These are phyloP conservation scores for Orchesellides sinensis DNA, from an alignment of 2,888 invertebrate species.

Conservation along the genomic window DNA sequence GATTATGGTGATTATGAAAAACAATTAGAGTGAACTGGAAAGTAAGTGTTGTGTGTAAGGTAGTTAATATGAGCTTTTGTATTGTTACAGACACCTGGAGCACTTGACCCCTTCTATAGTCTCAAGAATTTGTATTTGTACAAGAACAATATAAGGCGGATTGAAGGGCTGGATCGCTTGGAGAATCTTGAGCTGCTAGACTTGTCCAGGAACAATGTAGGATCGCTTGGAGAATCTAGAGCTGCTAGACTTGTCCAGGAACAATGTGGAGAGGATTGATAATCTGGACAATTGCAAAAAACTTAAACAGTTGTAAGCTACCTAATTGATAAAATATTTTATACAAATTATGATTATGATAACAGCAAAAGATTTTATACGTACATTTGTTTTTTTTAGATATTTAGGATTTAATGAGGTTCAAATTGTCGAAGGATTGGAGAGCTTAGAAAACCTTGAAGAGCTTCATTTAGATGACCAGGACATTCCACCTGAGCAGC, in stretches of 20 bases:
- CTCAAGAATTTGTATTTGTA: conserved; percentile 82
- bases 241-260: conserved; percentile 81
- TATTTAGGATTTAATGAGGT: conserved; percentile 83
- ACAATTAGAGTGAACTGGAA: too few relatives aligned
- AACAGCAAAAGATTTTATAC: background rate
- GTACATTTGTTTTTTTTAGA: conserved; percentile 57
- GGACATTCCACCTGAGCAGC: conserved; percentile 79
- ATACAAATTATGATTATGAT: background rate
- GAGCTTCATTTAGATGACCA: conserved; percentile 86
- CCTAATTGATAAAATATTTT: background rate
- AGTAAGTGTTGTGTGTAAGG: background rate
- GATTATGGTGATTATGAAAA: conserved; percentile 78
- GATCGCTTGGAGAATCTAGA: conserved; percentile 81
- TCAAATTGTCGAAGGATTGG: conserved; percentile 84
- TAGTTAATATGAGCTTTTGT: background rate
- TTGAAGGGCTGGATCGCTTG: conserved; percentile 84
- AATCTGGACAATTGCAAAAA: conserved; percentile 80
- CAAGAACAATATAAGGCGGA: conserved; percentile 86
- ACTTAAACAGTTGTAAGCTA: conserved; percentile 85
- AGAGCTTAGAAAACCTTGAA: conserved; percentile 80
- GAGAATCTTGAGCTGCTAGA: conserved; percentile 81
- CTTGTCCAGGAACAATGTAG: conserved; percentile 80
- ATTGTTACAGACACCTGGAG: conserved; percentile 36
- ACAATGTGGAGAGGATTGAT: conserved; percentile 80
- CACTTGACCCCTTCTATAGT: conserved; percentile 77